phyloP scores from a whole-genome alignment of 2,888 invertebrate species.

The Coleophora flavipennella region DNA sequence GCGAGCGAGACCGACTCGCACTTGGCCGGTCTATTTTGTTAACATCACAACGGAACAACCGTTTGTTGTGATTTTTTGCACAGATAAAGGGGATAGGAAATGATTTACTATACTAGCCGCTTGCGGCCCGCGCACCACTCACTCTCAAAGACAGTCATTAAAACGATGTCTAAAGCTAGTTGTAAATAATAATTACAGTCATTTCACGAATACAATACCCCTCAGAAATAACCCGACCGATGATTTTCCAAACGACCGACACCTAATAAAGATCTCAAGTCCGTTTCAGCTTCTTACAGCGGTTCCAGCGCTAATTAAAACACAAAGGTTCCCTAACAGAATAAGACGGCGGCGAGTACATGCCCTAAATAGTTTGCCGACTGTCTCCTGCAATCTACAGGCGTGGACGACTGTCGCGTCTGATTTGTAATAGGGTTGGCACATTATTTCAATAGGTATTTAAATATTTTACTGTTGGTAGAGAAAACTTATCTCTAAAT shows the following conservation, averaged over 20 bases:
- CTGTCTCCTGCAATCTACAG: not conserved
- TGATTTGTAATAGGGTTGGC: not conserved
- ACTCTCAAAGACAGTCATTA: no score
- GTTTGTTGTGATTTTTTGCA: no score
- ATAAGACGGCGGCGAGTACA: slow-evolving; percentile 35
- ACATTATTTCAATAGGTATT: not conserved
- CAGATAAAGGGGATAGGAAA: no score
- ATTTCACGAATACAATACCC: no score
- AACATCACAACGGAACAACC: no score
- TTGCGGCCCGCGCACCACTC: no score
- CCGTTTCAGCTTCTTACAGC: slow-evolving; percentile 2
- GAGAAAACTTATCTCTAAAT: no score
- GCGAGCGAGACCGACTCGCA: no score
- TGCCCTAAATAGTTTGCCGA: slow-evolving; percentile 50
- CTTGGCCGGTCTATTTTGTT: no score
- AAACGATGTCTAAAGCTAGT: no score
- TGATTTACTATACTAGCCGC: no score
- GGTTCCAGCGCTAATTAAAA: slow-evolving; percentile 45
- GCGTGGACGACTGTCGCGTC: not conserved
- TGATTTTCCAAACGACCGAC: slow-evolving; percentile 19
- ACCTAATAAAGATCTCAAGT: slow-evolving; percentile 30
- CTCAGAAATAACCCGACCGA: slow-evolving; percentile 2
- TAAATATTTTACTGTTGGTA: not conserved
- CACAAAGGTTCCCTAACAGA: slow-evolving; percentile 51
- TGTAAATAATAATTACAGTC: no score